Percentiles rank a stretch among this genome's conserved stretches.
Evolutionary conservation across 2,888 invertebrate genomes (phyloP).

Genomic region (Caenorhabditis sp.): DNA sequence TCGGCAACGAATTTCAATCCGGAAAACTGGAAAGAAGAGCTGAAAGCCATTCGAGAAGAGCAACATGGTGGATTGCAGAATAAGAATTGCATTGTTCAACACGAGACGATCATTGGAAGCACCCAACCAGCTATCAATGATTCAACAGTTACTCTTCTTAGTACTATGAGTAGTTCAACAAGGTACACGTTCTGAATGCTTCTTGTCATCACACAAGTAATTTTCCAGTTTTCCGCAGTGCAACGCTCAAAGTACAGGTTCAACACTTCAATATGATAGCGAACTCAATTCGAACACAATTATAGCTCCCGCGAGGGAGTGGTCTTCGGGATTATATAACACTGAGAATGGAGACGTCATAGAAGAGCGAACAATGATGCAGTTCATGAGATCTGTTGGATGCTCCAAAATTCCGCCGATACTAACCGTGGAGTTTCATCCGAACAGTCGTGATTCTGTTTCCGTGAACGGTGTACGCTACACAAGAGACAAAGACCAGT

Average conservation of each 20-base stretch:
- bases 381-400: conserved; percentile 19
- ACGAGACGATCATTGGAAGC: no score
- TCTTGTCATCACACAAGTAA: neutral
- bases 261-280: neutral
- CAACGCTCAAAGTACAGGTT: neutral
- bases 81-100: neutral
- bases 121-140: no score
- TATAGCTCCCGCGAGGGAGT: conserved; percentile 6
- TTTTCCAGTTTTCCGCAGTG: neutral
- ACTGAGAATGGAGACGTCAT: conserved; percentile 46
- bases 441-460: conserved; percentile 10
- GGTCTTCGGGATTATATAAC: conserved; percentile 27
- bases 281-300: neutral
- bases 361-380: conserved; percentile 6
- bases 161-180: neutral
- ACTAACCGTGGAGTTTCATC: neutral
- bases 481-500: conserved; percentile 3
- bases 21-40: conserved; percentile 30
- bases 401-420: conserved; percentile 13
- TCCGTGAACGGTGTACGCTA: conserved; percentile 15
- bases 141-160: no score
- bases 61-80: neutral
- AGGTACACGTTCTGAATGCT: neutral
- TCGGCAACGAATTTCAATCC: conserved; percentile 41
- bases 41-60: conserved; percentile 12